phyloP scores from a whole-genome alignment of 1,140 invertebrate genomes.

The Heliconius himera region DNA sequence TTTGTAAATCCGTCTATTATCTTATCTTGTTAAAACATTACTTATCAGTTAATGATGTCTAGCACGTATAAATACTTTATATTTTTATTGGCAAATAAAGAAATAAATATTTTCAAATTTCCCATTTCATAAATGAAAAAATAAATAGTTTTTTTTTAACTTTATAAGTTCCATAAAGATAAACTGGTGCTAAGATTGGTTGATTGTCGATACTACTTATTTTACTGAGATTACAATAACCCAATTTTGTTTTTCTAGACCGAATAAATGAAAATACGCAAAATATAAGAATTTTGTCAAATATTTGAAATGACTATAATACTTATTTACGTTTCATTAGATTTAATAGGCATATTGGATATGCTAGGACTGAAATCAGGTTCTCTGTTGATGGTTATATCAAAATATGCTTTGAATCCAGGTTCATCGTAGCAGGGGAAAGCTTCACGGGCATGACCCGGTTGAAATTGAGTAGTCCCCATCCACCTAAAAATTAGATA shows the following conservation, averaged over 20 bases:
- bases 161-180: no score
- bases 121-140: background rate
- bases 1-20: background rate
- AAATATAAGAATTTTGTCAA: no score
- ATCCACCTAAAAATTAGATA: slow-evolving; percentile 81
- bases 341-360: slow-evolving; percentile 79
- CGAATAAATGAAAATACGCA: no score
- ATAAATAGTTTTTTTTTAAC: no score
- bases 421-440: slow-evolving; percentile 97
- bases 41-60: slow-evolving; percentile 5
- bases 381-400: slow-evolving; percentile 83
- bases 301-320: background rate
- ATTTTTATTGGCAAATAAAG: background rate
- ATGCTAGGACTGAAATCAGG: slow-evolving; percentile 60
- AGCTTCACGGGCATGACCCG: slow-evolving; percentile 89
- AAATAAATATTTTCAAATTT: background rate
- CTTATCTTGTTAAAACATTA: background rate
- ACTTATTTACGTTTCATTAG: slow-evolving; percentile 48
- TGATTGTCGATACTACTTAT: no score
- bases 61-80: background rate
- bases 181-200: no score
- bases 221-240: no score
- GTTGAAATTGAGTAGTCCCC: slow-evolving; percentile 91
- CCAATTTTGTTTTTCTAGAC: no score
- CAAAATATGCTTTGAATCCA: slow-evolving; percentile 90